Conservation (phyloP, 1,140 invertebrate species). For the Stenopsyche tienmushanensis region DNA sequence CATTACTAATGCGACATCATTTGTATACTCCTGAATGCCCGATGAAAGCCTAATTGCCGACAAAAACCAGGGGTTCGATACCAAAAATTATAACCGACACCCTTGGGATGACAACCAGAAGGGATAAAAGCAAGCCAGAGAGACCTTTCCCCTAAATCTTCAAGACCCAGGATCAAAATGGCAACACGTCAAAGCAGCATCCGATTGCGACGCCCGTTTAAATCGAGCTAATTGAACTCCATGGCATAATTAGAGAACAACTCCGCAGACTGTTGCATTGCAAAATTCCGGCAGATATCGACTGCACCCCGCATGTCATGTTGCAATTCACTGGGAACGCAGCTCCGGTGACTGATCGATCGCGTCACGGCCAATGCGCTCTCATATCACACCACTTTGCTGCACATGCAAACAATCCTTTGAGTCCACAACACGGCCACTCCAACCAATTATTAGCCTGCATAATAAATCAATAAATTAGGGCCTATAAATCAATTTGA, state of each 20-base stretch:
- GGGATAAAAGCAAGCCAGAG: too few species aligned
- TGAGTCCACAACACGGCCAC: background rate
- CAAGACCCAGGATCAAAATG: too few species aligned
- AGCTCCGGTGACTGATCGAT: conserved; percentile 30
- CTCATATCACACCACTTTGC: conserved; percentile 7
- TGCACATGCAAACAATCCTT: background rate
- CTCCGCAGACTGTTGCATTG: too few species aligned
- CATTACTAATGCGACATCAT: conserved; percentile 24
- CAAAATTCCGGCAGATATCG: background rate
- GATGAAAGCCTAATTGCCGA: background rate
- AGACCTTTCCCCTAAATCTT: too few species aligned
- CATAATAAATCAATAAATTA: conserved; percentile 15
- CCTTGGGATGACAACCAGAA: too few species aligned
- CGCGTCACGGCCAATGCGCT: conserved; percentile 27
- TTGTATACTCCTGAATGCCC: background rate
- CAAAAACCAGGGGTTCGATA: too few species aligned
- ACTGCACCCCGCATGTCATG: background rate
- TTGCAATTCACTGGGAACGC: conserved; percentile 19
- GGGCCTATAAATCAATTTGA: conserved; percentile 7
- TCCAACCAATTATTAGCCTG: background rate
- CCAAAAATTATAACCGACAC: too few species aligned
- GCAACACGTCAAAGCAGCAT: too few species aligned
- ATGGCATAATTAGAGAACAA: too few species aligned
- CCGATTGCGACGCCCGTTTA: too few species aligned
- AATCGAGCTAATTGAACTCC: too few species aligned